These are phyloP conservation scores for Apostichopus californicus DNA, from an alignment of 35 echinoderm and acorn worm species.

Conservation along the genomic window DNA sequence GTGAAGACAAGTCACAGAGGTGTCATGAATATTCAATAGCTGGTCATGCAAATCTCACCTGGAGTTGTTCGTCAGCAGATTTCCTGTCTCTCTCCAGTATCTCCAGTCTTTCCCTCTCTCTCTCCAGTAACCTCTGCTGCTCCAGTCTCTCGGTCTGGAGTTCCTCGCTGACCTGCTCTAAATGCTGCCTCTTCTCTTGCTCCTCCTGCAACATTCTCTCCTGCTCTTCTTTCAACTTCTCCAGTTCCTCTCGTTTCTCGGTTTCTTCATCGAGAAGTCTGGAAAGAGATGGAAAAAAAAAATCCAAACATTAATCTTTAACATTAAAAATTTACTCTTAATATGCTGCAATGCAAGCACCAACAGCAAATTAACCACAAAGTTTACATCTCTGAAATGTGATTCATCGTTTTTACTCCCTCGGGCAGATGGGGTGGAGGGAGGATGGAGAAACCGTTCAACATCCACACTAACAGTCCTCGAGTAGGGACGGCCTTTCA, in stretches of 20 bases:
- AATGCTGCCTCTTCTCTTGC: slow-evolving; percentile 74
- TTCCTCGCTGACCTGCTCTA: slow-evolving; percentile 76
- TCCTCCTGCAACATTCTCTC: slow-evolving; percentile 67
- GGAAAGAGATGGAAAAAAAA: not conserved
- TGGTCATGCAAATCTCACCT: slow-evolving; percentile 11
- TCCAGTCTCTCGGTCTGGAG: slow-evolving; percentile 61
- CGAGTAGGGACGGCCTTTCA: no score
- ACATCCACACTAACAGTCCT: no score
- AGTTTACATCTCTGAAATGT: no score
- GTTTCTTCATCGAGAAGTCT: slow-evolving; percentile 78
- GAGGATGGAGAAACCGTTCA: no score
- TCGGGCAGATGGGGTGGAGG: no score
- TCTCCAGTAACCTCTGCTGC: slow-evolving; percentile 63
- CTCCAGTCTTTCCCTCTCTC: slow-evolving; percentile 62
- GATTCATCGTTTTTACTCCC: no score
- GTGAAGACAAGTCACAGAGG: no score
- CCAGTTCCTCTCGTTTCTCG: slow-evolving; percentile 70
- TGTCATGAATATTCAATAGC: no score
- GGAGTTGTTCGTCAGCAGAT: slow-evolving; percentile 73
- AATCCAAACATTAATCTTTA: no score
- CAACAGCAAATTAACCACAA: no score
- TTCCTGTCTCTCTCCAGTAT: slow-evolving; percentile 55
- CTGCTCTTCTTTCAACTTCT: slow-evolving; percentile 76
- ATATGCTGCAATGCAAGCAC: no score
- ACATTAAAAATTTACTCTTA: no score